Conservation (phyloP, 2,888 invertebrate species). For the Deilephila elpenor region DNA sequence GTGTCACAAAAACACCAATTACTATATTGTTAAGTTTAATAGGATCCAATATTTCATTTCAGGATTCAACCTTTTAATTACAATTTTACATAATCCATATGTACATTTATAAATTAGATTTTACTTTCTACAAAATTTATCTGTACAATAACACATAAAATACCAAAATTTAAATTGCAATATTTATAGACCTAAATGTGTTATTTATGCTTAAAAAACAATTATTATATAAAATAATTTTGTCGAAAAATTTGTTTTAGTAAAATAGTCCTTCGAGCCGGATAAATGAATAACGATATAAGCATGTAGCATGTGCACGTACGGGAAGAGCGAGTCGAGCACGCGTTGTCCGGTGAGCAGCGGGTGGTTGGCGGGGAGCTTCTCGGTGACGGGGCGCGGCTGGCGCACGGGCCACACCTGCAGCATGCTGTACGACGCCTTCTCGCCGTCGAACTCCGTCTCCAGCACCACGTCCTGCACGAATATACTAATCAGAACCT, state of each 20-base stretch:
- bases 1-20: conserved; percentile 40
- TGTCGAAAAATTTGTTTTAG: background rate
- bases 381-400: conserved; percentile 98
- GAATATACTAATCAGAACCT: background rate
- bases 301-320: conserved; percentile 65
- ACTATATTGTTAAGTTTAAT: background rate
- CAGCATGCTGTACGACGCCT: conserved; percentile 96
- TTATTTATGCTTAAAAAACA: background rate
- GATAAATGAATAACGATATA: no score
- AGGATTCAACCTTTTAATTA: no score
- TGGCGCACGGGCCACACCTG: conserved; percentile 99
- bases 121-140: no score
- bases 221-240: no score
- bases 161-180: no score
- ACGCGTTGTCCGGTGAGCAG: conserved; percentile 99
- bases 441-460: conserved; percentile 99
- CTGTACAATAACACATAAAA: no score
- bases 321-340: conserved; percentile 99
- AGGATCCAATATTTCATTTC: no score
- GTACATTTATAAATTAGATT: no score
- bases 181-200: no score
- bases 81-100: no score
- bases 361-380: conserved; percentile 99
- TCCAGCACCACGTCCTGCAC: conserved; percentile 96
- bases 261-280: conserved; percentile 2